Evolutionary conservation across 92 coral and sea anemone species (phyloP), one percentile per base, ranked within the genome.

Genomic region (Diadumene lineata): DNA sequence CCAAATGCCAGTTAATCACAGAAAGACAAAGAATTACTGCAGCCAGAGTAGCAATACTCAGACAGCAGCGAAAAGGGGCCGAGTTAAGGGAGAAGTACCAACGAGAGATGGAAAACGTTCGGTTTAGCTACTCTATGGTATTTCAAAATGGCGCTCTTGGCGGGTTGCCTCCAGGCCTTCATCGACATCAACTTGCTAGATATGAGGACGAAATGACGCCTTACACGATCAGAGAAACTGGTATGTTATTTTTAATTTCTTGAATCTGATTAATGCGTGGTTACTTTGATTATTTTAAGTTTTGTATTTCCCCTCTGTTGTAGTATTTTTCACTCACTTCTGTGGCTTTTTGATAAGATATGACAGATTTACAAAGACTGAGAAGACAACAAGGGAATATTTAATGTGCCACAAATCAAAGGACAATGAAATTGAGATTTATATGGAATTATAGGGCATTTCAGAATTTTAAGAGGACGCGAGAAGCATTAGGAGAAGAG

Each of bases 1-100:
- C 99, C 25, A 96, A 96, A 60, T 96, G 99, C 43, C 94, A 84
- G 70, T 84, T 96, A 76, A 96, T 96, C 55, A 88, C 96, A 11
- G 97, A 96, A 72, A 75, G 99, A 23, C 99, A 96, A 75, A 84
- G 99, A 18, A 88, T 96, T 34, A 96, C 99, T 1, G 98, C 98
- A 22, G 97, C 98, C 16, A 89, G 98, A 9, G 98, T 94, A 13
- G 98, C 98, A 31, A 85, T 94, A 31, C 90, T 94, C 23, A 74
- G 98, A 48, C 98, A 94, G 56, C 98, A 94, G 70, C 84, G 98
- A 11, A 94, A 94, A 70, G 97, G 98, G n/a, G 93, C 86, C 8
- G 97, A 93, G 64, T 67, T 89, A 50, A 72, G 92, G 60, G 89
- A 88, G 28, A 88, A 84, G 67, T 89, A 85, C 68, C 93, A 92